phyloP scores from a whole-genome alignment of 2,797 vertebrate species.

The Melanotaenia maccullochi region DNA sequence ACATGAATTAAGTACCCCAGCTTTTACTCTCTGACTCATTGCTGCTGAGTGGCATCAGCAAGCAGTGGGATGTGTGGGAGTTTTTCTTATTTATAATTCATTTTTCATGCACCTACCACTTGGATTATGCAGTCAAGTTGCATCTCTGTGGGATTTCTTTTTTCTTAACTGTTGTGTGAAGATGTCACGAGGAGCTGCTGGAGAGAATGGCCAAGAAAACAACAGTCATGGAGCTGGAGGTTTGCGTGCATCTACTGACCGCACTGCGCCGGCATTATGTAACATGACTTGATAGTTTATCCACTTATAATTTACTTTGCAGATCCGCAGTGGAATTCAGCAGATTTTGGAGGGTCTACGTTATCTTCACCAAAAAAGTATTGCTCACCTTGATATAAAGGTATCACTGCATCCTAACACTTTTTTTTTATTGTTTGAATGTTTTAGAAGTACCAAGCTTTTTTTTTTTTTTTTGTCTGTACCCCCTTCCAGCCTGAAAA shows the following conservation, averaged over 20 bases:
- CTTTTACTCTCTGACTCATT: slow-evolving; percentile 68
- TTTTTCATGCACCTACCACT: slow-evolving; percentile 53
- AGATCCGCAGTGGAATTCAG: slow-evolving; percentile 88
- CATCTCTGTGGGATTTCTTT: slow-evolving; percentile 17
- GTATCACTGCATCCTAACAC: slow-evolving; percentile 41
- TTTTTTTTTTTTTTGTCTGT: neutral
- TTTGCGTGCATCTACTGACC: slow-evolving; percentile 71
- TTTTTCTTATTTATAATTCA: slow-evolving; percentile 72
- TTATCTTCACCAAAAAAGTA: slow-evolving; percentile 86
- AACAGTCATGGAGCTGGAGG: slow-evolving; percentile 90
- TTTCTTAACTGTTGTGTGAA: slow-evolving; percentile 81
- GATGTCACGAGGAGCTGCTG: slow-evolving; percentile 93
- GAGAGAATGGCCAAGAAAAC: slow-evolving; percentile 90
- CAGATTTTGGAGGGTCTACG: slow-evolving; percentile 90
- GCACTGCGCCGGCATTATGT: slow-evolving; percentile 53
- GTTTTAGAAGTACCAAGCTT: neutral
- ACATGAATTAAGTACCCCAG: slow-evolving; percentile 57
- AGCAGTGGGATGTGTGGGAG: slow-evolving; percentile 60
- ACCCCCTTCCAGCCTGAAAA: slow-evolving; percentile 89
- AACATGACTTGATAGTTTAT: slow-evolving; percentile 33
- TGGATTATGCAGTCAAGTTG: slow-evolving; percentile 36
- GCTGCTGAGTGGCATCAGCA: slow-evolving; percentile 60
- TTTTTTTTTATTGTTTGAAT: neutral
- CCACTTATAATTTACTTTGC: slow-evolving; percentile 20
- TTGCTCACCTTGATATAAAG: slow-evolving; percentile 86